phyloP scores from a whole-genome alignment of 2,113 vertebrate species.

The Centropus bengalensis region DNA sequence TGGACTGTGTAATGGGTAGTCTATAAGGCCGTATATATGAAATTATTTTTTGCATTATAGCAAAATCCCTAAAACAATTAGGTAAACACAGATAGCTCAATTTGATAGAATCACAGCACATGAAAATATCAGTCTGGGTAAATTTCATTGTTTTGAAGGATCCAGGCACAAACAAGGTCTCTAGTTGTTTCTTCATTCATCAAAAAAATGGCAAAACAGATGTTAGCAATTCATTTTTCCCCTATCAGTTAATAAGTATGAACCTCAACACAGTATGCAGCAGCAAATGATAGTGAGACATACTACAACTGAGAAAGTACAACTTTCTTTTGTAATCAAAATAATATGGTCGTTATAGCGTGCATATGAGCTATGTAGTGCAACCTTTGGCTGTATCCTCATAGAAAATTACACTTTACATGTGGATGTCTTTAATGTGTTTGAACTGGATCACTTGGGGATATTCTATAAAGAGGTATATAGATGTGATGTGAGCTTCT shows the following conservation, averaged over 20 bases:
- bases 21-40: background rate
- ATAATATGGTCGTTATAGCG: background rate
- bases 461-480: background rate
- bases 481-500: background rate
- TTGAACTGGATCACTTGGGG: background rate
- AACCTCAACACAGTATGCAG: background rate
- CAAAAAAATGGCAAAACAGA: slow-evolving; percentile 10
- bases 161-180: background rate
- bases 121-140: background rate
- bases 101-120: slow-evolving; percentile 14
- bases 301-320: background rate
- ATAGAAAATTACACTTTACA: background rate
- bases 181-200: background rate
- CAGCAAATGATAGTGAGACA: background rate
- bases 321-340: slow-evolving; percentile 26
- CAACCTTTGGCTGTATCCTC: background rate
- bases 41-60: background rate
- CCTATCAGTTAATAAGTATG: slow-evolving; percentile 6
- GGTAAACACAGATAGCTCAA: background rate
- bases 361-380: background rate
- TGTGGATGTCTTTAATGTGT: background rate
- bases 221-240: slow-evolving; percentile 30
- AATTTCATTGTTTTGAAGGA: slow-evolving; percentile 14
- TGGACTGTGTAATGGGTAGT: background rate
- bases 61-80: background rate